Conservation (phyloP, 2,888 invertebrate species). For the Dusona sp. region DNA sequence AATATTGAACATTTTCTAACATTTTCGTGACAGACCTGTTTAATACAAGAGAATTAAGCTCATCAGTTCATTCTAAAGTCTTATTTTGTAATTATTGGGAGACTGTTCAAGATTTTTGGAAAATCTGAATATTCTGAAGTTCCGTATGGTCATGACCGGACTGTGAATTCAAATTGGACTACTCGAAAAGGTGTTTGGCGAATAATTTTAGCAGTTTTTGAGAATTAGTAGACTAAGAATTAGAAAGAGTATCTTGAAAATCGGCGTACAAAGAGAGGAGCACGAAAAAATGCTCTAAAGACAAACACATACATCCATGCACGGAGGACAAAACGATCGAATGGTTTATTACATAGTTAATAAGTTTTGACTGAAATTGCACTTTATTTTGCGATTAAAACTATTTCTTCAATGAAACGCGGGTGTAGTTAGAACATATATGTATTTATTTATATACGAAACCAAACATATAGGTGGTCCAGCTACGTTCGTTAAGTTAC, state of each 20-base stretch:
- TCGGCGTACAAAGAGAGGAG: not conserved
- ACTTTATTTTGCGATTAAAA: not conserved
- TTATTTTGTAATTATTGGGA: not conserved
- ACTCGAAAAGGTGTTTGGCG: not conserved
- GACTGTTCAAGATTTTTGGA: not conserved
- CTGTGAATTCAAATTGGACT: not conserved
- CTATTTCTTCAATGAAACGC: not conserved
- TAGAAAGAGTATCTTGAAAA: not conserved
- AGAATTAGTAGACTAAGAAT: not conserved
- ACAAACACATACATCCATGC: too few species aligned
- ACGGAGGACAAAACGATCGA: not conserved
- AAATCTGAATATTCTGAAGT: not conserved
- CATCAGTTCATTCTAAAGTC: not conserved
- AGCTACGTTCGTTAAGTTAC: constrained; percentile 78
- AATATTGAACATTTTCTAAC: not conserved
- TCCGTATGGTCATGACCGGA: not conserved
- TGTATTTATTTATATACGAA: not conserved
- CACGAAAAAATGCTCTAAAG: not conserved
- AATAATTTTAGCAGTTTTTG: not conserved
- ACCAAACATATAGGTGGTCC: constrained; percentile 78
- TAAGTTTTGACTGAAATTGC: not conserved
- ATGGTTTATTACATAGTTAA: not conserved
- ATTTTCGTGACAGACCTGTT: not conserved
- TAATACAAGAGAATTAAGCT: too few species aligned
- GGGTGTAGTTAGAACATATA: not conserved